Evolutionary conservation across 2,113 vertebrate species (phyloP), one percentile per base, ranked within the genome.

Genomic region (Alces alces): DNA sequence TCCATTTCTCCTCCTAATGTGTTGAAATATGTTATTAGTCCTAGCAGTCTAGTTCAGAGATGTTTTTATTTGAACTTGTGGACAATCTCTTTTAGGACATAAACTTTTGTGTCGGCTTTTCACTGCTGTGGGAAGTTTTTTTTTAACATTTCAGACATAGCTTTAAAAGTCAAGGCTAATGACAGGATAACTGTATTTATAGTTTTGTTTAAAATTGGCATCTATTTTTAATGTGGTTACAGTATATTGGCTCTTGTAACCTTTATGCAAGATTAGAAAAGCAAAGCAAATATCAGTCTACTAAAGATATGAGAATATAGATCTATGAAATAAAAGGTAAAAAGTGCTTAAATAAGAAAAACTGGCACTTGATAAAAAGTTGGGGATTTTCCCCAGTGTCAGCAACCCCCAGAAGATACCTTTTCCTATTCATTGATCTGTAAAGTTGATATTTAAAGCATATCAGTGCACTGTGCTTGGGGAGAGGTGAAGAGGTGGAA

Each of bases 131-230:
- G 66, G 86, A 78, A 55, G 60, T 92, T 66, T 50, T 47, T 47
- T 50, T 83, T 86, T 85, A 91, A 58, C 55, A 66, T 93, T 91
- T 92, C 54, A 84, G 90, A 84, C 30, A 21, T 23, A 93, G 39
- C 43, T 92, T 95, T 82, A 85, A 88, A 98, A 85, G 25, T 91
- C 70, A 96, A 58, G 43, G 11, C 76, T 55, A 82, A 54, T 89
- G 66, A 80, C 60, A 80, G 84, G 70, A 61, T 84, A 57, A 80
- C 28, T 66, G 2, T 39, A 83, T 60, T 47, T 55, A n/a, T 82
- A 45, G 33, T 50, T 92, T 78, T 78, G 70, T 91, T 91, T 95
- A 36, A 83, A 58, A 16, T 57, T 55, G 27, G 3, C 78, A 23
- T 82, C 43, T 76, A 14, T 78, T 83, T 61, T 55, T 78, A 73